Evolutionary conservation across 1,140 invertebrate species (phyloP).

Genomic region (Gryon sp.): DNA sequence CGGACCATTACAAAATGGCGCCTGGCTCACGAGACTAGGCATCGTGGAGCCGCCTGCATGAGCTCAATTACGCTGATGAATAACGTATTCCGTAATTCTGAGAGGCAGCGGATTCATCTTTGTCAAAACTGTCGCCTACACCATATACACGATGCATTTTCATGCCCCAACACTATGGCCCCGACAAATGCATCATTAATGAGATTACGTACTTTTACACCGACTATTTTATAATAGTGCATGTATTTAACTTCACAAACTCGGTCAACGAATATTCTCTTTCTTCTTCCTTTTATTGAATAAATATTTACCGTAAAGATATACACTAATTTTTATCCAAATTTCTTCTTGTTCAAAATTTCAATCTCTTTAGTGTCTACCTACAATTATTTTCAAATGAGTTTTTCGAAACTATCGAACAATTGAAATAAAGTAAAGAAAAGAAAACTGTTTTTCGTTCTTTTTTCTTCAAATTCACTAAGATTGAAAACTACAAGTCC

Average conservation of each 20-base stretch:
- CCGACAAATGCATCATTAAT: slow-evolving; percentile 39
- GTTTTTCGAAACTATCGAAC: slow-evolving; percentile 14
- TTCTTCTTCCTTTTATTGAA: too few relatives aligned
- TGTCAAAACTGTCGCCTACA: slow-evolving; percentile 55
- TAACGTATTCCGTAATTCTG: slow-evolving; percentile 57
- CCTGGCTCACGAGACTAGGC: slow-evolving; percentile 35
- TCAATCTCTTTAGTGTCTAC: too few relatives aligned
- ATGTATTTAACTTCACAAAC: too few relatives aligned
- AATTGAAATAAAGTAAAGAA: too few relatives aligned
- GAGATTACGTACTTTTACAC: slow-evolving; percentile 15
- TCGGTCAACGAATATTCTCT: too few relatives aligned
- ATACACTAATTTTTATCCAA: too few relatives aligned
- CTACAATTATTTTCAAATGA: too few relatives aligned
- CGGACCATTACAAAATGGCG: slow-evolving; percentile 52
- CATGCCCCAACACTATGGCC: slow-evolving; percentile 27
- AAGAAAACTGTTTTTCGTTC: too few relatives aligned
- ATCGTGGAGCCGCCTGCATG: slow-evolving; percentile 35
- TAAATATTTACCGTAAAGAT: too few relatives aligned
- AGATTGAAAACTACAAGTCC: slow-evolving; percentile 19
- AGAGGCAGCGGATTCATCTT: slow-evolving; percentile 56
- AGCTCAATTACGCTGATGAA: slow-evolving; percentile 58
- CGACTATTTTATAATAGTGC: neutral
- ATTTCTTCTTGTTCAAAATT: too few relatives aligned
- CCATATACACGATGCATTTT: slow-evolving; percentile 49
- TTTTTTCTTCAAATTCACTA: too few relatives aligned